Conservation (phyloP, 2,888 invertebrate genomes). For the Plusia festucae region DNA sequence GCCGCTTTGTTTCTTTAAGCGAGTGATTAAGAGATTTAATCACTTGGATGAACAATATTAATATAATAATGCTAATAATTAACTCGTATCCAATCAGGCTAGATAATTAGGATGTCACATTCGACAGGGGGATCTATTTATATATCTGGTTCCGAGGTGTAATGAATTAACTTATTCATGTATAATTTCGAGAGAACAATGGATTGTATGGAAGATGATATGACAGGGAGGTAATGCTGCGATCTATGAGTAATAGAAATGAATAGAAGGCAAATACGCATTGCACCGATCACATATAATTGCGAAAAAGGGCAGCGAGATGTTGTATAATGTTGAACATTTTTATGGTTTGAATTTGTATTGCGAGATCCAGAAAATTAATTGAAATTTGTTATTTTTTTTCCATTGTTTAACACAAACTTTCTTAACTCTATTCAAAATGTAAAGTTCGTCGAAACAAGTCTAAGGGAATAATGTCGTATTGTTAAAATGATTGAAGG, state of each 20-base stretch:
- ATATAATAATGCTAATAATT: background rate
- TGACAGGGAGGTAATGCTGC: no score
- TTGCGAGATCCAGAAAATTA: background rate
- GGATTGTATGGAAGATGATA: no score
- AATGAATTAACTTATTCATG: background rate
- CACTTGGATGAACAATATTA: slow-evolving; percentile 6
- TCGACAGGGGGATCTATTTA: background rate
- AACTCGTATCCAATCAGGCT: background rate
- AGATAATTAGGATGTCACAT: slow-evolving; percentile 4
- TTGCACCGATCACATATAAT: no score
- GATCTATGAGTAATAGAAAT: no score
- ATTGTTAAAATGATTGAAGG: background rate
- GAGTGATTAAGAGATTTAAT: background rate
- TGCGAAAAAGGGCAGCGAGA: no score
- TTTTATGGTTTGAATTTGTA: no score
- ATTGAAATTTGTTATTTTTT: no score
- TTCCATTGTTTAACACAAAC: no score
- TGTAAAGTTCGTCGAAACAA: background rate
- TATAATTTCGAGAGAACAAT: background rate
- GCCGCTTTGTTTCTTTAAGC: background rate
- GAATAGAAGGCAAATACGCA: no score
- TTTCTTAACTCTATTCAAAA: background rate
- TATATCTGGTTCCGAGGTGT: background rate
- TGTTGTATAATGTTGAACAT: no score
- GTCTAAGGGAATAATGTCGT: background rate